Evolutionary conservation across 2,113 vertebrate species (phyloP).

Genomic region (Saguinus midas): DNA sequence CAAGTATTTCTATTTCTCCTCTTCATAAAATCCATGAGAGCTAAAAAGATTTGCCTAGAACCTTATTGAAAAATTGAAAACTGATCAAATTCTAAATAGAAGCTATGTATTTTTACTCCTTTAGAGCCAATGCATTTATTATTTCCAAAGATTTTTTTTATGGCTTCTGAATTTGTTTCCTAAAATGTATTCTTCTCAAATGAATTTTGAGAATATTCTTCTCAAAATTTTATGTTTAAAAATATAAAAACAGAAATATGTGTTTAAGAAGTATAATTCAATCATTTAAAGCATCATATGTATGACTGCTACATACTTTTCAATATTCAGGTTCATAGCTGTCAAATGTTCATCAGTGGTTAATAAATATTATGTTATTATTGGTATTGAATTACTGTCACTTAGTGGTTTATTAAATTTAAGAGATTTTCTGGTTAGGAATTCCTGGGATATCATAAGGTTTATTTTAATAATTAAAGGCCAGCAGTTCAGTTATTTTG

Average conservation of each 20-base stretch:
- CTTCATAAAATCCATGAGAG: conserved; percentile 1
- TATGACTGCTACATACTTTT: background rate
- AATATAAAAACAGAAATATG: background rate
- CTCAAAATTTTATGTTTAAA: background rate
- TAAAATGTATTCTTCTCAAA: conserved; percentile 9
- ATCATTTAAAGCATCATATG: background rate
- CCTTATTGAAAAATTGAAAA: conserved; percentile 42
- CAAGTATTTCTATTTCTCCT: conserved; percentile 10
- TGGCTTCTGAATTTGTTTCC: conserved; percentile 31
- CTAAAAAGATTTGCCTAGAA: conserved; percentile 34
- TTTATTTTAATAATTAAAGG: conserved; percentile 28
- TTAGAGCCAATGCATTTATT: background rate
- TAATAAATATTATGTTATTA: background rate
- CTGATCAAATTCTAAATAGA: conserved; percentile 13
- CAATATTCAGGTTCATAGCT: background rate
- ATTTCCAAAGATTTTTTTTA: background rate
- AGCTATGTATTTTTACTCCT: background rate
- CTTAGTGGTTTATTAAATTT: background rate
- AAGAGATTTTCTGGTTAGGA: background rate
- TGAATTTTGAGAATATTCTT: background rate
- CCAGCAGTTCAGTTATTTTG: background rate
- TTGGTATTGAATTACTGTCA: background rate
- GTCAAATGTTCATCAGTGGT: background rate
- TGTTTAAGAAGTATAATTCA: background rate
- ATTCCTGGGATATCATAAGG: background rate